phyloP scores from a whole-genome alignment of 2,113 vertebrate genomes.

The Climacteris rufus region DNA sequence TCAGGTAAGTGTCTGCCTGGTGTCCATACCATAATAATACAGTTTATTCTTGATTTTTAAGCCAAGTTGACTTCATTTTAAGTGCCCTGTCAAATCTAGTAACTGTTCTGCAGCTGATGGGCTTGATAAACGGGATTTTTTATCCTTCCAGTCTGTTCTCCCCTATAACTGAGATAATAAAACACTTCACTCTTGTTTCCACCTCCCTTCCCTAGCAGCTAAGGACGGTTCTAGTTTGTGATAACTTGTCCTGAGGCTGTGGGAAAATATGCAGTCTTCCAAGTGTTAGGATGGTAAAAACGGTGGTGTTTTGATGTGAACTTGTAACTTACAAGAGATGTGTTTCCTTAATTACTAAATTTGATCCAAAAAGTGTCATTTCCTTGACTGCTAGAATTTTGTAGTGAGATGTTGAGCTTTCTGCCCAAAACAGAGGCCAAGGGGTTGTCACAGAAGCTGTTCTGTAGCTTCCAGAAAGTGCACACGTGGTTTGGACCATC shows the following conservation, averaged over 20 bases:
- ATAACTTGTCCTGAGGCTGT: not conserved
- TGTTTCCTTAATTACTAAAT: not conserved
- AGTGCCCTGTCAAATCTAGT: not conserved
- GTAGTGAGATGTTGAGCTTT: not conserved
- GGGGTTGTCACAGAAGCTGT: not conserved
- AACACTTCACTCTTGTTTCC: not conserved
- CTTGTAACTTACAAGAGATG: rapidly evolving
- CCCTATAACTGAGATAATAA: rapidly evolving
- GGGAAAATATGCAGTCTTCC: not conserved
- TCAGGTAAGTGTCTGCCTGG: constrained; percentile 76
- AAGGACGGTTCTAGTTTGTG: not conserved
- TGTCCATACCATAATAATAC: rapidly evolving
- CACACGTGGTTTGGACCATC: rapidly evolving
- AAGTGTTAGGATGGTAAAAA: not conserved
- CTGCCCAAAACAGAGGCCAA: not conserved
- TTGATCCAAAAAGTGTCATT: not conserved
- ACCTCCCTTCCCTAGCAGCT: not conserved
- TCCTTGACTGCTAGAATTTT: not conserved
- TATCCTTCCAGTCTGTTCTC: not conserved
- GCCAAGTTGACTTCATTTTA: not conserved
- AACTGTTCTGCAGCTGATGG: not conserved
- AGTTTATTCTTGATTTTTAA: not conserved
- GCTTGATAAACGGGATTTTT: not conserved
- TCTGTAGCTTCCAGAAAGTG: not conserved
- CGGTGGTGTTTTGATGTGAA: not conserved